These are phyloP conservation scores for Ricordea florida DNA, from an alignment of 92 coral and sea anemone genomes.

Conservation along the genomic window DNA sequence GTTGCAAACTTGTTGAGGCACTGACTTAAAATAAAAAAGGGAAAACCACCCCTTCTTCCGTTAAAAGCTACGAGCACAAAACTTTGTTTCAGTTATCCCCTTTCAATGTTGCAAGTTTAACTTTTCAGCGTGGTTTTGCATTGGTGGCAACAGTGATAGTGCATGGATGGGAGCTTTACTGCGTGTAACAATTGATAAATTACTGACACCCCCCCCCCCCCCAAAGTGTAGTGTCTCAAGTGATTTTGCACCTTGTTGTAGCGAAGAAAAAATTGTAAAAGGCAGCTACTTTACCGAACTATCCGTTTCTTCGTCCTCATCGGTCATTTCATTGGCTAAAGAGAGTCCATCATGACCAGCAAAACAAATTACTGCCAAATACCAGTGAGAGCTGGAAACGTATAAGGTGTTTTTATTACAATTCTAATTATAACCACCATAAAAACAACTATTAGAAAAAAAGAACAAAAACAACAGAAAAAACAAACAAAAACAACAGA, in stretches of 20 bases:
- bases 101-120: too few relatives aligned
- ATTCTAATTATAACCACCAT: neutral
- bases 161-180: too few relatives aligned
- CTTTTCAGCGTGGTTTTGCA: too few relatives aligned
- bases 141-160: neutral
- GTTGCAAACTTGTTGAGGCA: too few relatives aligned
- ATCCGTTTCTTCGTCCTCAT: constrained; percentile 30
- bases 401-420: neutral
- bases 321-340: neutral
- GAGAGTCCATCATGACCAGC: constrained; percentile 52
- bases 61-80: too few relatives aligned
- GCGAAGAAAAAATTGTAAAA: neutral
- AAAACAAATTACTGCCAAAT: constrained; percentile 81
- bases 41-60: too few relatives aligned
- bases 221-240: too few relatives aligned
- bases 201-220: too few relatives aligned
- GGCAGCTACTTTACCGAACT: neutral
- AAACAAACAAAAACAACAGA: neutral
- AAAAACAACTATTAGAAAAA: neutral
- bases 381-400: constrained; percentile 84
- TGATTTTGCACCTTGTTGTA: too few relatives aligned
- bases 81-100: too few relatives aligned
- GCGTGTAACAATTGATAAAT: too few relatives aligned
- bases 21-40: too few relatives aligned
- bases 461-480: neutral